Evolutionary conservation across 2,113 vertebrate genomes (phyloP).

Genomic region (Gulo gulo): DNA sequence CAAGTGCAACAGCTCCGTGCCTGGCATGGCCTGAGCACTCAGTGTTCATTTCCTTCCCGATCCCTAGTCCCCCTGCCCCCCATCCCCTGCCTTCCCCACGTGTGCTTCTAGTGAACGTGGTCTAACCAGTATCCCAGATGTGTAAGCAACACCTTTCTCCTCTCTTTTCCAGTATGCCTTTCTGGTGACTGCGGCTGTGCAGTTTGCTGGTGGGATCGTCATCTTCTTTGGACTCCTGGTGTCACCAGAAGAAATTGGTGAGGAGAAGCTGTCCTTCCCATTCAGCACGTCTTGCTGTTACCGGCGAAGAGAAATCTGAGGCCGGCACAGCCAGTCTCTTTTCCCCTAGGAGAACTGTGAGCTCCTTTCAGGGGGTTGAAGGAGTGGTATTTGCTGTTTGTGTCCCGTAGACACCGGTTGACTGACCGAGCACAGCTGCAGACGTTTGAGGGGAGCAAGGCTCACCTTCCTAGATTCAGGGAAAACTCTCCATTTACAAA

Average conservation of each 20-base stretch:
- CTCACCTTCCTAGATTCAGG: not conserved
- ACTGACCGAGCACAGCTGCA: not conserved
- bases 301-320: not conserved
- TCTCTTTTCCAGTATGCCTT: constrained; percentile 91
- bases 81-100: fast-evolving
- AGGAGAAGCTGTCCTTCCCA: constrained; percentile 70
- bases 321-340: not conserved
- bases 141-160: not conserved
- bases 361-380: not conserved
- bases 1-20: not conserved
- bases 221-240: constrained; percentile 96
- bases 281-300: not conserved
- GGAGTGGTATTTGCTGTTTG: not conserved
- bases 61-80: fast-evolving
- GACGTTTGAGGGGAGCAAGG: not conserved
- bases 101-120: fast-evolving
- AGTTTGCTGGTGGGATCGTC: constrained; percentile 95
- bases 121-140: not conserved
- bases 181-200: constrained; percentile 94
- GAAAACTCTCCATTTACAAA: not conserved
- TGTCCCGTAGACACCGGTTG: not conserved
- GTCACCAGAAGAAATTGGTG: constrained; percentile 96
- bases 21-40: not conserved
- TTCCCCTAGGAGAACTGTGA: not conserved
- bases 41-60: not conserved